Evolutionary conservation across 1,140 invertebrate species (phyloP).

Genomic region (Palaemon carinicauda): DNA sequence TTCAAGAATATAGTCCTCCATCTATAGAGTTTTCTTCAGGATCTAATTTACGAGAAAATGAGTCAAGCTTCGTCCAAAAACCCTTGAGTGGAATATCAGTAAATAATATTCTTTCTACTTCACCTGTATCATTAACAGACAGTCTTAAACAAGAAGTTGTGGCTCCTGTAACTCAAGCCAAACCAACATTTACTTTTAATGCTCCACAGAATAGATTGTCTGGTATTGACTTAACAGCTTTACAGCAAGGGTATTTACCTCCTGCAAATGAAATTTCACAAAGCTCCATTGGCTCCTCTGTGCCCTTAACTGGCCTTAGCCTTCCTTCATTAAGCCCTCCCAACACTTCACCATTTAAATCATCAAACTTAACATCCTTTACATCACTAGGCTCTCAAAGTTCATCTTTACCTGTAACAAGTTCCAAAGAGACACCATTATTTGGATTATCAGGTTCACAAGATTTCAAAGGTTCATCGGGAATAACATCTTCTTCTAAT

Average conservation of each 20-base stretch:
- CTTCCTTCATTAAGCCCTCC: background rate
- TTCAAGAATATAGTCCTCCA: background rate
- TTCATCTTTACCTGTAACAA: background rate
- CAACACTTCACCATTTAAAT: background rate
- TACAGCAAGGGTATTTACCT: conserved; percentile 21
- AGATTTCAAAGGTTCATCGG: too few relatives aligned
- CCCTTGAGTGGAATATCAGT: background rate
- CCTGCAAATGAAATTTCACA: background rate
- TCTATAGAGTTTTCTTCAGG: conserved; percentile 1
- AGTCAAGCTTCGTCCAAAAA: too few relatives aligned
- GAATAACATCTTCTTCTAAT: too few relatives aligned
- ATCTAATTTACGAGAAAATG: too few relatives aligned
- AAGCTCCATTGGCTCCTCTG: too few relatives aligned
- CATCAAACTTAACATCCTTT: background rate
- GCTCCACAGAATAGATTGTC: background rate
- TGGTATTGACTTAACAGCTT: background rate
- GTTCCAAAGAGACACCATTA: too few relatives aligned
- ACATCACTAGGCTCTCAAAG: background rate
- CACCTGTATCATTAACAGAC: background rate
- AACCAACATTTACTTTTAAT: background rate
- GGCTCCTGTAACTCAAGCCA: background rate
- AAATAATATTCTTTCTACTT: background rate
- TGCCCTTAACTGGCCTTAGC: background rate
- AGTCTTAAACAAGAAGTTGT: conserved; percentile 23
- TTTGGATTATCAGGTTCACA: too few relatives aligned